Conservation (phyloP, 2,797 vertebrate species). For the Petrocephalus schoutedeni region DNA sequence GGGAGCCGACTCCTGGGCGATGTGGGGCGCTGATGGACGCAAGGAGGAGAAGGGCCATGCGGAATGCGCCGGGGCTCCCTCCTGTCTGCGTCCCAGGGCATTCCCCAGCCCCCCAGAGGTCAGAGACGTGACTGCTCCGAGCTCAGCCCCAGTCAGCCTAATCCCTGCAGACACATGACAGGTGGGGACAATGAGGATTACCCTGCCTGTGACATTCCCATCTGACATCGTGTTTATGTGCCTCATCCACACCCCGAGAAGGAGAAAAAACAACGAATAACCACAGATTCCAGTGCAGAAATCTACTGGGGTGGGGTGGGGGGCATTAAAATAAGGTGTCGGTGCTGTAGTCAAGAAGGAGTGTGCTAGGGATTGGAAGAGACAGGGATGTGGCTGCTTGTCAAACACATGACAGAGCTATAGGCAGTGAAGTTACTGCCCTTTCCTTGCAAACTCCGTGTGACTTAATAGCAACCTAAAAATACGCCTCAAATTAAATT, state of each 20-base stretch:
- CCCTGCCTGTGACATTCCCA: neutral
- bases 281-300: neutral
- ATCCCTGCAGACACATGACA: neutral
- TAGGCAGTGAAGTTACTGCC: neutral
- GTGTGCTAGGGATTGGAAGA: neutral
- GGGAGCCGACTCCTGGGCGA: neutral
- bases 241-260: neutral
- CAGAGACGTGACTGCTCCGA: neutral
- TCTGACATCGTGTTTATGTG: neutral
- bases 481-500: neutral
- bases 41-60: neutral
- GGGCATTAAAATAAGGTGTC: neutral
- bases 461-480: neutral
- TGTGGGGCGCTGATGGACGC: neutral
- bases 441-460: neutral
- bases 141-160: neutral
- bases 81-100: neutral
- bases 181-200: slow-evolving; percentile 2
- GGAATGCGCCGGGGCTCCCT: slow-evolving; percentile 5
- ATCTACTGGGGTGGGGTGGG: neutral
- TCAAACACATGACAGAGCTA: neutral
- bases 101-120: neutral
- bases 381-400: too few relatives aligned
- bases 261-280: neutral
- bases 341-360: neutral